Conservation (phyloP, 2,888 invertebrate genomes). For the Monoplex corrugatus region DNA sequence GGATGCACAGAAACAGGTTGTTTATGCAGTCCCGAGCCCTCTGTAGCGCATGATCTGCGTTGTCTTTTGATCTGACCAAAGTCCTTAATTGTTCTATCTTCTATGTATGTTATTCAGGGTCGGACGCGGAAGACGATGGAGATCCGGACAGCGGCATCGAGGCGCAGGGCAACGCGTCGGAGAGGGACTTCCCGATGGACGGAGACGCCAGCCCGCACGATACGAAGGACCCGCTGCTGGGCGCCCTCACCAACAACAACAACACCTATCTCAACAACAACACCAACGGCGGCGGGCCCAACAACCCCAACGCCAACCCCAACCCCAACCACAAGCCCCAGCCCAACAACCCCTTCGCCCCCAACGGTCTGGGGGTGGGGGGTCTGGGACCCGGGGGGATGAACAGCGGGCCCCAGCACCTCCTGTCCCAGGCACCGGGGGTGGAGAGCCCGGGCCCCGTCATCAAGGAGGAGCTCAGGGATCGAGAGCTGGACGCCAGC, state of each 20-base stretch:
- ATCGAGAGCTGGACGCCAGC: slow-evolving; percentile 57
- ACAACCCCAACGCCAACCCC: slow-evolving; percentile 80
- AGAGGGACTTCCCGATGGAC: slow-evolving; percentile 74
- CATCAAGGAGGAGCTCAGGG: slow-evolving; percentile 59
- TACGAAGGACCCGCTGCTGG: slow-evolving; percentile 65
- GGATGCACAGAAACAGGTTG: too few relatives aligned
- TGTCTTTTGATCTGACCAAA: too few relatives aligned
- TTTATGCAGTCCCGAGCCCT: too few relatives aligned
- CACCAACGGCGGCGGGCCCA: slow-evolving; percentile 77
- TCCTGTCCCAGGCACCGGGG: slow-evolving; percentile 54
- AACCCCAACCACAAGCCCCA: slow-evolving; percentile 29
- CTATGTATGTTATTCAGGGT: too few relatives aligned
- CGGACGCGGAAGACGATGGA: slow-evolving; percentile 77
- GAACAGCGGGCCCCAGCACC: slow-evolving; percentile 27
- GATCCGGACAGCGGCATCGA: slow-evolving; percentile 75
- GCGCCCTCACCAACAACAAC: slow-evolving; percentile 81
- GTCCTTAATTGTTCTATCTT: too few relatives aligned
- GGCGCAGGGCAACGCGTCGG: slow-evolving; percentile 71
- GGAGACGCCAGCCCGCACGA: slow-evolving; percentile 69
- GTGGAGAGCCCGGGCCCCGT: slow-evolving; percentile 57
- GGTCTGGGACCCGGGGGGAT: not conserved
- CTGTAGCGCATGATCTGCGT: too few relatives aligned
- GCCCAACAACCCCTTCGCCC: slow-evolving; percentile 19
- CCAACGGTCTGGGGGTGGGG: not conserved
- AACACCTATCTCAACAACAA: slow-evolving; percentile 82